Percentiles rank a stretch among this genome's conserved stretches.
phyloP scores from a whole-genome alignment of 2,113 vertebrate species.

The Empidonax alnorum region DNA sequence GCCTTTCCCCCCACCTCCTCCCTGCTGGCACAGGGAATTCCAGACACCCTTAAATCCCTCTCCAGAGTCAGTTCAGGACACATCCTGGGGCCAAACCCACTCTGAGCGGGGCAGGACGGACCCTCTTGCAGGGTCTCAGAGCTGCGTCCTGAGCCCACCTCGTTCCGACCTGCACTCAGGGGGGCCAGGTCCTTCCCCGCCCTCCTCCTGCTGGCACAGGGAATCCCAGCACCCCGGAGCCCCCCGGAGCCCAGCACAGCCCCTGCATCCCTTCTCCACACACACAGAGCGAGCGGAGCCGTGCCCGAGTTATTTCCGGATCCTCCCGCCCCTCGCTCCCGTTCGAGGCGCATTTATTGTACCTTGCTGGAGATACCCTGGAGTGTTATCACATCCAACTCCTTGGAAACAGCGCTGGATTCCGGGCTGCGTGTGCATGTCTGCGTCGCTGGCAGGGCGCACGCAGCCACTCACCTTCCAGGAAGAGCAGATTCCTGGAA shows the following conservation, averaged over 20 bases:
- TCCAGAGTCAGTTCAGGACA: not conserved
- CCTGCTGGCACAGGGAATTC: not conserved
- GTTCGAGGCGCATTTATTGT: conserved; percentile 73
- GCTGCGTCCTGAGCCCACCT: not conserved
- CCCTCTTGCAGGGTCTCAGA: not conserved
- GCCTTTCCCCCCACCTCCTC: not conserved
- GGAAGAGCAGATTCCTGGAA: conserved; percentile 81
- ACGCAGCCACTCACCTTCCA: conserved; percentile 81
- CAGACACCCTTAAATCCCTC: not conserved
- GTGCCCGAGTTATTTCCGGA: conserved; percentile 56
- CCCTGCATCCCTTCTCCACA: not conserved
- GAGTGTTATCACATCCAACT: conserved; percentile 74
- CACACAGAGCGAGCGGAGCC: not conserved
- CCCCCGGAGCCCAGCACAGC: conserved; percentile 39
- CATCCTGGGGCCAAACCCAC: not conserved
- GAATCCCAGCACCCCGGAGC: not conserved
- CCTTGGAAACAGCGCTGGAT: conserved; percentile 78
- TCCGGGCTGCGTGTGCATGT: conserved; percentile 73
- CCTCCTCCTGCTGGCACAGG: not conserved
- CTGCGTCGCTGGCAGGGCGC: conserved; percentile 76
- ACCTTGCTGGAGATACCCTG: conserved; percentile 77
- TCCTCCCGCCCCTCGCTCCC: conserved; percentile 17
- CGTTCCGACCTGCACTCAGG: not conserved
- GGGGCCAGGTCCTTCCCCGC: not conserved
- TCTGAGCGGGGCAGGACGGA: not conserved